Base-by-base conservation (phyloP, 2,797 vertebrate species). In the Passerculus sandwichensis region DNA sequence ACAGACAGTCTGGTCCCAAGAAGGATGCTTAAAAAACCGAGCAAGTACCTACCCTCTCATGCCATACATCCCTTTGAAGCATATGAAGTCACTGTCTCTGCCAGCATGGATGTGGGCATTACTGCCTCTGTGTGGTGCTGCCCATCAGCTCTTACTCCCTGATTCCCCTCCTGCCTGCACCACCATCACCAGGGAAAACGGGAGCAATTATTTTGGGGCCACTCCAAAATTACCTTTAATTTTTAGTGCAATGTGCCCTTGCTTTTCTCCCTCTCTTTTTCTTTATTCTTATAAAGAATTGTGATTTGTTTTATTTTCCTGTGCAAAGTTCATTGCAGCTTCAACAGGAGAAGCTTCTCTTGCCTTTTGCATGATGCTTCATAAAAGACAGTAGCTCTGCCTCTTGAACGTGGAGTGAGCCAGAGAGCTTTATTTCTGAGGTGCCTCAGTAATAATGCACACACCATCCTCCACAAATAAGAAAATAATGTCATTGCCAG, bases 401-500 rank as follows among this genome's bases (percentile, higher is more conserved):
- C 48, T 48, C 80, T 93, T 20, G 18, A 88, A 81, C 0, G 6
- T 10, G 9, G 48, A 77, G 61, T 48, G 91, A 95, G 47, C 40
- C 71, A 89, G 80, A 70, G 59, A 91, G 66, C 89, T 77, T 93
- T 94, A 81, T 87, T 75, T 87, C 74, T 77, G 67, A 48, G 11
- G 29, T 42, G 44, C 48, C 77, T 96, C 53, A 13, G 66, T 90
- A 80, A 65, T 54, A 92, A 91, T 61, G 74, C 53, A 36, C 27
- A 60, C 47, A 54, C 40, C 9, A 10, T 74, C 69, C 78, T 62
- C 87, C 47, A 26, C 51, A 82, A 73, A 88, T 54, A 90, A 93
- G 84, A 92, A 89, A 94, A 88, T 67, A 80, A 89, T 83, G 88
- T 76, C 76, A 93, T 48, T 94, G 89, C 47, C 57, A 67, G 88